Conservation (phyloP, 2,113 vertebrate genomes). For the Psittacara wagleri region DNA sequence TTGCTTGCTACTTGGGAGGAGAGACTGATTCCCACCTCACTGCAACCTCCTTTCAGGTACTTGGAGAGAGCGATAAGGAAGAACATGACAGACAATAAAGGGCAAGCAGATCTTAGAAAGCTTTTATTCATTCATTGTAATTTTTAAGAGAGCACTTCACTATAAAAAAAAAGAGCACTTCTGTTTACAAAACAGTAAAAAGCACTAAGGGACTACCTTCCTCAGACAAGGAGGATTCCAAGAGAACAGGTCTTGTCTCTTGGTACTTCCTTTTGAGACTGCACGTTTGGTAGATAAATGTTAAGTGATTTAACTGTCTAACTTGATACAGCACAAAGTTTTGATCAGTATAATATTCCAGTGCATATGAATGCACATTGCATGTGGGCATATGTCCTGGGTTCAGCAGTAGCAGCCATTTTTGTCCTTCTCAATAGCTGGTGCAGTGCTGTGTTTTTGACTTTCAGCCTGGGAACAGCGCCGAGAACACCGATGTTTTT, state of each 20-base stretch:
- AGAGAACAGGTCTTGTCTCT: background rate
- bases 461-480: too few species aligned
- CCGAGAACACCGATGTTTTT: too few species aligned
- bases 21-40: background rate
- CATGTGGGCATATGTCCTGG: background rate
- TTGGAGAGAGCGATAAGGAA: background rate
- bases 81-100: background rate
- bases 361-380: background rate
- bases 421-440: too few species aligned
- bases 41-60: background rate
- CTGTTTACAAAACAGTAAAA: background rate
- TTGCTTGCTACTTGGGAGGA: background rate
- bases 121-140: background rate
- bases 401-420: too few species aligned
- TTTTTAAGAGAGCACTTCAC: background rate
- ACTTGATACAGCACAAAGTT: background rate
- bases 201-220: background rate
- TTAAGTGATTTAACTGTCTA: background rate
- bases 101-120: background rate
- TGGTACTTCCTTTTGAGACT: background rate
- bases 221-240: background rate
- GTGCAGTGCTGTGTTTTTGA: too few species aligned
- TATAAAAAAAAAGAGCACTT: background rate
- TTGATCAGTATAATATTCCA: background rate
- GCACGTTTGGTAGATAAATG: background rate